Evolutionary conservation across 2,113 vertebrate genomes (phyloP), one percentile per base, ranked within the genome.

Genomic region (Saguinus midas): DNA sequence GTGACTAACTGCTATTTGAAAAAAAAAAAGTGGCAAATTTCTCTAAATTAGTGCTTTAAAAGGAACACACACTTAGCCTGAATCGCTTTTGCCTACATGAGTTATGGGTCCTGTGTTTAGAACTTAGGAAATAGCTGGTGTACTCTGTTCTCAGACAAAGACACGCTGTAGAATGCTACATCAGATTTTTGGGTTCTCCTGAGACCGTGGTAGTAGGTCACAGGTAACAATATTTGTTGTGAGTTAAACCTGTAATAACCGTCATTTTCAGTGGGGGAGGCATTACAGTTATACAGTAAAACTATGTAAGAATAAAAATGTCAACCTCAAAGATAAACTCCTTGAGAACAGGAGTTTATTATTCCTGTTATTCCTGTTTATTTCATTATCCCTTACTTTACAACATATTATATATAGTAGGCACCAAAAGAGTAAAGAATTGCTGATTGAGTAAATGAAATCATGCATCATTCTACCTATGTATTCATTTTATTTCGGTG

Each of bases 51-150:
- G 87, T 82, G 35, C 52, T 72, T 21, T 50, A 87, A 13, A 83
- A 75, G 85, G 61, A 68, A 12, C 37, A 1, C 45, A 52, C 88
- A 83, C 84, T 97, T 91, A 96, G 80, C n/a, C 0, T 58, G 87
- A 79, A 92, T 70, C 55, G 40, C 95, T 90, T 72, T 86, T 72
- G 86, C 27, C 29, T 64, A 5, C 85, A 70, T 90, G 89, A 96
- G 95, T 90, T 50, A 61, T 96, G 6, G 91, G 85, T 91, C 85
- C 86, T 48, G 35, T 72, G 68, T 94, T 95, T 85, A 93, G 96
- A 95, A 96, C 94, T 86, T 87, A 40, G n/a, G 1, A 96, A 92
- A n/a, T 52, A 73, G 93, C 87, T 58, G 73, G 14, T 75, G 20
- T n/a, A 6, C 11, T 91, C 35, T 75, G 88, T 90, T 83, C 43